These are phyloP conservation scores for Stegophylla sp. DNA, from an alignment of 2,888 invertebrate species.

Conservation along the genomic window DNA sequence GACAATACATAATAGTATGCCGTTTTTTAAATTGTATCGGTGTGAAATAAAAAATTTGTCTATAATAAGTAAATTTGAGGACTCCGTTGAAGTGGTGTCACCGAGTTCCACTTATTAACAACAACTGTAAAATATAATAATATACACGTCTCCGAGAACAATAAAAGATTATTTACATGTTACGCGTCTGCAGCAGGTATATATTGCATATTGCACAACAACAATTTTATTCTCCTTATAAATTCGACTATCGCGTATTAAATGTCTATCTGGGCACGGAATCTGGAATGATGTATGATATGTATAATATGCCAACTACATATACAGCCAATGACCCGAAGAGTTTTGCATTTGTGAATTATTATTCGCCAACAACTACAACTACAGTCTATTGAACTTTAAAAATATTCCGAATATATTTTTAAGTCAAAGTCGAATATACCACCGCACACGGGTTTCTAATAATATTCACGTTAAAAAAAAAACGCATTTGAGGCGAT, in stretches of 20 bases:
- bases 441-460: not conserved
- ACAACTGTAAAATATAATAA: conserved; percentile 45
- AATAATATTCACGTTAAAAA: conserved; percentile 24
- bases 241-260: conserved; percentile 7
- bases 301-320: too few species aligned
- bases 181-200: conserved; percentile 15
- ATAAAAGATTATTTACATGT: conserved; percentile 35
- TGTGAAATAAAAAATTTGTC: conserved; percentile 17
- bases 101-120: not conserved
- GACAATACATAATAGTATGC: conserved; percentile 5
- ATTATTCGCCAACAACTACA: not conserved
- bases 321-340: conserved; percentile 16
- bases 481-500: too few species aligned
- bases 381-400: conserved; percentile 21
- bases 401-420: conserved; percentile 40
- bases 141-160: conserved; percentile 6
- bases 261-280: conserved; percentile 24
- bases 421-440: not conserved
- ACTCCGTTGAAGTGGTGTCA: not conserved
- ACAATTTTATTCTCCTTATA: too few species aligned
- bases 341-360: not conserved
- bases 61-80: not conserved
- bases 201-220: conserved; percentile 30
- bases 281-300: not conserved
- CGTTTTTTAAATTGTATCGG: conserved; percentile 13